phyloP scores from a whole-genome alignment of 2,113 vertebrate species.

The Oophaga pumilio region DNA sequence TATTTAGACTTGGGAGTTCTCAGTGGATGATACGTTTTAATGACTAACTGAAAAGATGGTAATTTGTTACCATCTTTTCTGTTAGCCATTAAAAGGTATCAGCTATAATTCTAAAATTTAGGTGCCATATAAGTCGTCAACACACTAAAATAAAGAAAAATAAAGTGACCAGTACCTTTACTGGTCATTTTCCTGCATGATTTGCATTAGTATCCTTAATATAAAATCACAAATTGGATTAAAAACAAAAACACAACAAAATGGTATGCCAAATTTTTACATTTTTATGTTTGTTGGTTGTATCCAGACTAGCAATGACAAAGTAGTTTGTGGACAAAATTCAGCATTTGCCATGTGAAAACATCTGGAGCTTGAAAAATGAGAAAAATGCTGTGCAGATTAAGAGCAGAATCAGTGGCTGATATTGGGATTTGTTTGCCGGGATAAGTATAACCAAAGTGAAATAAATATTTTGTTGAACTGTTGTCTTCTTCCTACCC shows the following conservation, averaged over 20 bases:
- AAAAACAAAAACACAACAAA: not conserved
- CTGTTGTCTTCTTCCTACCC: slow-evolving; percentile 18
- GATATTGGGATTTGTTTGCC: slow-evolving; percentile 22
- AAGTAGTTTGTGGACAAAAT: not conserved
- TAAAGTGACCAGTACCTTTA: no score
- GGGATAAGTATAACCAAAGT: not conserved
- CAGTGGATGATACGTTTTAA: no score
- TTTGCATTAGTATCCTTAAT: no score
- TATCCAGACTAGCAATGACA: not conserved
- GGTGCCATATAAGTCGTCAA: no score
- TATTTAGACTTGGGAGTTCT: no score
- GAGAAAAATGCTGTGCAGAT: not conserved
- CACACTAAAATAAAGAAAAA: no score
- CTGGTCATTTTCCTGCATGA: no score
- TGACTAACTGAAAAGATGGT: no score
- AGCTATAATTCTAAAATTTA: no score
- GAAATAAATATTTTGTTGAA: slow-evolving; percentile 41
- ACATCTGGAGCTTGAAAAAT: not conserved
- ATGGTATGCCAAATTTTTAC: not conserved
- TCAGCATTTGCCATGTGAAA: not conserved
- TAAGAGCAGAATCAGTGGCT: not conserved
- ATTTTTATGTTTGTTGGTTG: not conserved
- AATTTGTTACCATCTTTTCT: no score
- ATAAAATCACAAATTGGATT: not conserved
- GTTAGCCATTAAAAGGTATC: no score